These are phyloP conservation scores for Phenacoccus solenopsis DNA, from an alignment of 1,140 invertebrate genomes.

Conservation along the genomic window DNA sequence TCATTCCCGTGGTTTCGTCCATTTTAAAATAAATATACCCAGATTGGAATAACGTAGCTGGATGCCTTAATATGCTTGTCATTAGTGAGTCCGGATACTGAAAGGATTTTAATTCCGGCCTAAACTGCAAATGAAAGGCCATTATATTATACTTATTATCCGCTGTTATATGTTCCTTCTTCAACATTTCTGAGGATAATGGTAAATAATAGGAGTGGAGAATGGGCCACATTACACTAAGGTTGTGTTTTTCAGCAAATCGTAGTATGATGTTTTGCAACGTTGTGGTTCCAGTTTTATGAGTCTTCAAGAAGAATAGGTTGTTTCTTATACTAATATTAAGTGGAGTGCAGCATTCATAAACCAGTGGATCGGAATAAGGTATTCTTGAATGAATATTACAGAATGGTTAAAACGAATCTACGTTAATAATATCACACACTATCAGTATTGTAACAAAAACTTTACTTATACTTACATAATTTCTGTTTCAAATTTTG, in stretches of 20 bases:
- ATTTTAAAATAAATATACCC: slow-evolving; percentile 31
- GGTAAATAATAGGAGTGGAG: slow-evolving; percentile 33
- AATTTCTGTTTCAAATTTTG: no score
- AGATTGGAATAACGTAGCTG: slow-evolving; percentile 33
- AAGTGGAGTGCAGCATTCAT: no score
- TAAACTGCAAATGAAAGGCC: slow-evolving; percentile 31
- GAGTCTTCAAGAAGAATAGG: slow-evolving; percentile 36
- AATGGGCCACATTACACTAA: slow-evolving; percentile 35
- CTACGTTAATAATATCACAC: no score
- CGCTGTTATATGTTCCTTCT: neutral
- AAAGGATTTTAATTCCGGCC: slow-evolving; percentile 27
- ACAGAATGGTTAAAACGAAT: no score
- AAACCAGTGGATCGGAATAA: no score
- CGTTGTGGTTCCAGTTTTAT: slow-evolving; percentile 38
- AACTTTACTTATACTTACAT: no score
- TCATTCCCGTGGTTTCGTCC: slow-evolving; percentile 18
- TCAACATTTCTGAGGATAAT: neutral
- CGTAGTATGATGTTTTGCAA: slow-evolving; percentile 38
- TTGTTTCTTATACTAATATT: slow-evolving; percentile 5
- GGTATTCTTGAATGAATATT: no score
- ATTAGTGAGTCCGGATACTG: slow-evolving; percentile 32
- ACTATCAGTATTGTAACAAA: no score
- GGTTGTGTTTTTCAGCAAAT: slow-evolving; percentile 32
- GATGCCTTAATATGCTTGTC: slow-evolving; percentile 34
- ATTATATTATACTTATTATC: slow-evolving; percentile 28